Evolutionary conservation across 2,888 invertebrate genomes (phyloP).

Genomic region (Oligia fasciuncula): DNA sequence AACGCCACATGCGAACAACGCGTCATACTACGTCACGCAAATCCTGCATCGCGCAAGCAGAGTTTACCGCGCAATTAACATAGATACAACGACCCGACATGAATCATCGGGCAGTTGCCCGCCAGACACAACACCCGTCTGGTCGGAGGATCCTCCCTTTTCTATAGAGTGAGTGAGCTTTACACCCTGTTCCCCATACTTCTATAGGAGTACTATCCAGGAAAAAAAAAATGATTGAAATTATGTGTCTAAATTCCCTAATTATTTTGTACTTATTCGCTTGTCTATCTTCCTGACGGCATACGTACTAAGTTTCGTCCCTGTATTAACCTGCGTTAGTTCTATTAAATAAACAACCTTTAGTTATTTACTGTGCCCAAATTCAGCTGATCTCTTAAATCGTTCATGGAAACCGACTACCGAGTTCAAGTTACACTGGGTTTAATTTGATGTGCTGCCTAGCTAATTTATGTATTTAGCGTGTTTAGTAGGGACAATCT

Average conservation of each 20-base stretch:
- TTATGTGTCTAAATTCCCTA: not conserved
- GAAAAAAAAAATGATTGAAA: not conserved
- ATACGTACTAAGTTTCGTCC: constrained; percentile 10
- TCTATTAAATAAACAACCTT: constrained; percentile 43
- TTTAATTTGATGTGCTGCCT: constrained; percentile 43
- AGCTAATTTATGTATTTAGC: constrained; percentile 61
- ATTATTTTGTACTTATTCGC: not conserved
- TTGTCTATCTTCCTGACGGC: constrained; percentile 12
- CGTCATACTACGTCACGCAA: too few species aligned
- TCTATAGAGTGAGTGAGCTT: too few species aligned
- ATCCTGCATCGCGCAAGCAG: too few species aligned
- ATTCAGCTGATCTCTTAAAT: constrained; percentile 7
- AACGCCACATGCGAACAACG: too few species aligned
- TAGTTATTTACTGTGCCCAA: constrained; percentile 31
- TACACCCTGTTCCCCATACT: too few species aligned
- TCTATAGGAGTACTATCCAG: not conserved
- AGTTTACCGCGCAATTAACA: too few species aligned
- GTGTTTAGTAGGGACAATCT: constrained; percentile 50
- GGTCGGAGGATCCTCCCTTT: too few species aligned
- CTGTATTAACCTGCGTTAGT: constrained; percentile 34
- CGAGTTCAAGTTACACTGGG: constrained; percentile 39
- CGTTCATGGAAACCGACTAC: not conserved
- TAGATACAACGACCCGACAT: too few species aligned
- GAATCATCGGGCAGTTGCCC: too few species aligned
- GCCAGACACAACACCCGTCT: too few species aligned